A percentile compares a stretch with the other conserved stretches of the same genome.
These are phyloP conservation scores for Epicauta chinensis DNA, from an alignment of 1,140 invertebrate species.

Conservation along the genomic window DNA sequence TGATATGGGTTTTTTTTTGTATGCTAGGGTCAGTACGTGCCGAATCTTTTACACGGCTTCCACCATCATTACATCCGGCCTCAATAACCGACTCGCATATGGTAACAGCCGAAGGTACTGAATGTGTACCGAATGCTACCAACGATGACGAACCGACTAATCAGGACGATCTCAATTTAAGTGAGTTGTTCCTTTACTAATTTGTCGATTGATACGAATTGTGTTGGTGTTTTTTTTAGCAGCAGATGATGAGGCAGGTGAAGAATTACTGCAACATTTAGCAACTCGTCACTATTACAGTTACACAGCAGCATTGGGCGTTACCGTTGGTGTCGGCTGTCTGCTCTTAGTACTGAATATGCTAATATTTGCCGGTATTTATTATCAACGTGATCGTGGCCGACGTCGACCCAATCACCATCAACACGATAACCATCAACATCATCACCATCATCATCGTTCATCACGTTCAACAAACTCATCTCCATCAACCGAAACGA, in stretches of 20 bases:
- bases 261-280: conserved; percentile 48
- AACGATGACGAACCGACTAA: conserved; percentile 25
- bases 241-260: conserved; percentile 44
- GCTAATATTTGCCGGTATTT: conserved; percentile 81
- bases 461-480: conserved; percentile 25
- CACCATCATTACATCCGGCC: conserved; percentile 43
- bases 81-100: conserved; percentile 38
- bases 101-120: conserved; percentile 31
- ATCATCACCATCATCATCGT: conserved; percentile 46
- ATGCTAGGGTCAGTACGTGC: conserved; percentile 49
- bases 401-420: conserved; percentile 36
- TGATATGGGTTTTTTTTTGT: conserved; percentile 5
- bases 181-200: conserved; percentile 13
- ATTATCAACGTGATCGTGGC: conserved; percentile 67
- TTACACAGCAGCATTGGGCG: conserved; percentile 75
- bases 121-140: conserved; percentile 43
- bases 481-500: conserved; percentile 32
- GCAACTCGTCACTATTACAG: conserved; percentile 55
- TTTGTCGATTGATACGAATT: conserved; percentile 16
- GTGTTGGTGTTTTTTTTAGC: conserved; percentile 34
- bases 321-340: conserved; percentile 85
- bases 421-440: conserved; percentile 44
- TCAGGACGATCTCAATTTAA: conserved; percentile 18
- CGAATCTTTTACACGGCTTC: conserved; percentile 53
- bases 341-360: conserved; percentile 80